Evolutionary conservation across 1,140 invertebrate species (phyloP), one percentile per base, ranked within the genome.

Genomic region (Pogonognathellus flavescens): DNA sequence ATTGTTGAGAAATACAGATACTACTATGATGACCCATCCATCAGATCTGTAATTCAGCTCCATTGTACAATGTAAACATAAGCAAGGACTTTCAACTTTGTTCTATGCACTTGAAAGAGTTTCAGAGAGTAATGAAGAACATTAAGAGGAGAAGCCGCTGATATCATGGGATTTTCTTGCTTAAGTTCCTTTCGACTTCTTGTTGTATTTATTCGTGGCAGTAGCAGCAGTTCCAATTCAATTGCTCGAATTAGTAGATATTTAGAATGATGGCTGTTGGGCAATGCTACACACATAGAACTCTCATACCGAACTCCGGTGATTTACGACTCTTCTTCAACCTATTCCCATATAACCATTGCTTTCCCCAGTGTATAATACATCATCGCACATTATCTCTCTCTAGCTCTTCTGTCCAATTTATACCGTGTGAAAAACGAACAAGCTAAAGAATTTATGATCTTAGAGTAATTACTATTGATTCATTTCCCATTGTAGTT

Each of bases 31-130:
- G 25, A 76, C 70, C 70, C 70, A 76, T 76, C 70, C 70, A 76
- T 76, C 70, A 76, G 70, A 76, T 76, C 70, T 76, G 70, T 76
- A 76, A 76, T 76, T 76, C 70, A 76, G 31, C 7, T 72, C 70
- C 49, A 76, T 76, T 76, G 70, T 76, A 66, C 20, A 25, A 50
- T 76, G 70, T 50, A 76, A 76, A 76, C 70, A 76, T 50, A 49
- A 76, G 49, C 70, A 76, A 76, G 70, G 70, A 76, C 70, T 66
- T 66, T 66, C 62, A 25, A 25, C 62, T 76, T 50, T 25, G 22
- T 31, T 31, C 66, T 25, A 25, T 70, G 66, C 66, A 20, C 59
- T 10, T 18, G 13, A 13, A 20, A 25, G 22, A 20, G 25, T 25
- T 66, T 25, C 7, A 3, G 14, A 66, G 22, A 49, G 22, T 31